phyloP scores from a whole-genome alignment of 1,140 invertebrate genomes.

The Drosophila chauvacae region DNA sequence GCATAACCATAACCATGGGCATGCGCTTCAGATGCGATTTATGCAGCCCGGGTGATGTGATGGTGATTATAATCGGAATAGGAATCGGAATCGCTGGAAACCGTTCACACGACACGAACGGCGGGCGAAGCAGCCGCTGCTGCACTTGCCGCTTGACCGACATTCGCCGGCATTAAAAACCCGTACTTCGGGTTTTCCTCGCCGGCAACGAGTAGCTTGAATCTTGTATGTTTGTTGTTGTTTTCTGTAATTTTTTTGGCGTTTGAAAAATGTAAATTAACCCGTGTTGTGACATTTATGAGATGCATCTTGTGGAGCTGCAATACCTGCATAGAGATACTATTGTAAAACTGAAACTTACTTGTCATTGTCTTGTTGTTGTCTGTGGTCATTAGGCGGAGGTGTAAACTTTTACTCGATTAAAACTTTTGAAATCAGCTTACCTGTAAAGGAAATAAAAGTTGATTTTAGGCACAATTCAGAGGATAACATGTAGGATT shows the following conservation, averaged over 20 bases:
- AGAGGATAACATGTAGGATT: neutral
- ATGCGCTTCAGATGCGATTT: slow-evolving; percentile 37
- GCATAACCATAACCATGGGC: slow-evolving; percentile 43
- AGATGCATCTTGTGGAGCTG: slow-evolving; percentile 9
- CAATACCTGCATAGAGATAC: neutral
- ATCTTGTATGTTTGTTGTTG: slow-evolving; percentile 3
- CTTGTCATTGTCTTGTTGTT: slow-evolving; percentile 21
- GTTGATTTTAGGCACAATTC: neutral
- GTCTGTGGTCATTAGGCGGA: slow-evolving; percentile 30
- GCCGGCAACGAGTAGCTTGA: slow-evolving; percentile 4
- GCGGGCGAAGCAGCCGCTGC: slow-evolving; percentile 1
- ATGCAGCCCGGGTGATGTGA: slow-evolving; percentile 15
- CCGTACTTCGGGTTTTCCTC: slow-evolving; percentile 39
- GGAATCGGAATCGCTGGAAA: slow-evolving; percentile 33
- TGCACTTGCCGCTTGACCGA: slow-evolving; percentile 62
- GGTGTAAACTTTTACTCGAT: neutral
- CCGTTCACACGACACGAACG: slow-evolving; percentile 42
- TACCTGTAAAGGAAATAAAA: slow-evolving; percentile 20
- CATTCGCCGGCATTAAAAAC: slow-evolving; percentile 39
- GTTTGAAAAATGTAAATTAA: slow-evolving; percentile 37
- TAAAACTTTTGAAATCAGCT: slow-evolving; percentile 4
- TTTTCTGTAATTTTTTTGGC: slow-evolving; percentile 5
- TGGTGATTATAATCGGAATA: slow-evolving; percentile 39
- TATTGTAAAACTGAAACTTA: slow-evolving; percentile 28
- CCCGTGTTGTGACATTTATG: slow-evolving; percentile 46